phyloP scores from a whole-genome alignment of 2,113 vertebrate species.

The Antennarius striatus region DNA sequence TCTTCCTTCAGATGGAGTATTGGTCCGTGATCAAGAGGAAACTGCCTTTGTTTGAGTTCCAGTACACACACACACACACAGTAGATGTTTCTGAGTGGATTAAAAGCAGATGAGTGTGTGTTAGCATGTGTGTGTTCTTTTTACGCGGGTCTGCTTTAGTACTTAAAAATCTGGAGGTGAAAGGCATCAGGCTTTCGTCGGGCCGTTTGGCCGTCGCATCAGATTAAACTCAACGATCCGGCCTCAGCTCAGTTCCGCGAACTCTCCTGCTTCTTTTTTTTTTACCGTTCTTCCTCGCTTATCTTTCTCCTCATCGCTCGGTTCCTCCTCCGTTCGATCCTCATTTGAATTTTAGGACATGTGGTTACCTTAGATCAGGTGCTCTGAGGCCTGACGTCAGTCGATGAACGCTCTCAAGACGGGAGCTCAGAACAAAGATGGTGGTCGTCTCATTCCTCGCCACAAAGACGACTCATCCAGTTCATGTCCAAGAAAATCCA shows the following conservation, averaged over 20 bases:
- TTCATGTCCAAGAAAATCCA: slow-evolving; percentile 43
- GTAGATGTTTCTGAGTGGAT: slow-evolving; percentile 42
- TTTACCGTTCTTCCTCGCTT: slow-evolving; percentile 1
- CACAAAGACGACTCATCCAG: slow-evolving; percentile 57
- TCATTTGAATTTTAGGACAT: slow-evolving; percentile 24
- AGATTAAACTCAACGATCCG: slow-evolving; percentile 56
- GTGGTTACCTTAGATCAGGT: slow-evolving; percentile 12
- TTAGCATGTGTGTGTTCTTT: slow-evolving; percentile 4
- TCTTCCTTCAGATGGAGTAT: slow-evolving; percentile 10
- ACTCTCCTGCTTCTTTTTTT: slow-evolving; percentile 27
- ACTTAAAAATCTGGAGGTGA: slow-evolving; percentile 54
- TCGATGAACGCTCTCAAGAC: slow-evolving; percentile 60
- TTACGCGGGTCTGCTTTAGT: slow-evolving; percentile 56
- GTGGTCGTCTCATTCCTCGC: slow-evolving; percentile 64
- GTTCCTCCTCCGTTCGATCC: slow-evolving; percentile 9
- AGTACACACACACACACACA: slow-evolving; percentile 19
- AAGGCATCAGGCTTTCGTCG: slow-evolving; percentile 51
- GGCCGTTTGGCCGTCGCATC: slow-evolving; percentile 63
- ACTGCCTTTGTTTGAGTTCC: slow-evolving; percentile 40
- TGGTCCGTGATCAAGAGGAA: slow-evolving; percentile 32
- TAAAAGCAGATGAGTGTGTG: slow-evolving; percentile 56
- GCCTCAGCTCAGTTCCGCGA: slow-evolving; percentile 3
- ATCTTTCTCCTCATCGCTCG: slow-evolving; percentile 1
- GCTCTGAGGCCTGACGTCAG: not conserved
- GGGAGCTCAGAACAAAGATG: slow-evolving; percentile 66